Percentiles rank a stretch among this genome's conserved stretches.
phyloP scores from a whole-genome alignment of 2,113 vertebrate species.

The Jacana jacana region DNA sequence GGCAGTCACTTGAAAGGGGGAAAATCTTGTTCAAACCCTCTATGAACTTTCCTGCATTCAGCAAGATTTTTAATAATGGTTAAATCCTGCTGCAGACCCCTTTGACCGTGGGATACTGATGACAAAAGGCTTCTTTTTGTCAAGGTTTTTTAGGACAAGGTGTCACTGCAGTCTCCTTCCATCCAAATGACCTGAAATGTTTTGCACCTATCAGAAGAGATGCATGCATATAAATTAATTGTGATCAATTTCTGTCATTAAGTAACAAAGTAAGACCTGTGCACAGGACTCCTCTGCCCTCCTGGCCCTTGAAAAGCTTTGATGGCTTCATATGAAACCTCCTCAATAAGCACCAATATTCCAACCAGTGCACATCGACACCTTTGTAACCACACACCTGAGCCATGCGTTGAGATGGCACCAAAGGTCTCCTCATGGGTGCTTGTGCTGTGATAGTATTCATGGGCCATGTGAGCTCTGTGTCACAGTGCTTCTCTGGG shows the following conservation, averaged over 20 bases:
- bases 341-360: not conserved
- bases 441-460: not conserved
- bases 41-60: constrained; percentile 72
- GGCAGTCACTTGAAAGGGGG: constrained; percentile 90
- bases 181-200: not conserved
- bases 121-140: not conserved
- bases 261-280: not conserved
- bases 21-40: constrained; percentile 74
- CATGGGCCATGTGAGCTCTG: fast-evolving
- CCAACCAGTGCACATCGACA: not conserved
- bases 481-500: not conserved
- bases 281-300: not conserved
- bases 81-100: not conserved
- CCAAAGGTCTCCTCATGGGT: not conserved
- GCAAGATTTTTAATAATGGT: not conserved
- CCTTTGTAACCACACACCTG: not conserved
- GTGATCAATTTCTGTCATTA: not conserved
- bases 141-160: not conserved
- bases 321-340: not conserved
- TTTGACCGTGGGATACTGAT: not conserved
- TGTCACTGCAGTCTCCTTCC: not conserved
- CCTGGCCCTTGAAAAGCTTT: not conserved
- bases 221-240: not conserved
- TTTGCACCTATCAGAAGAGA: not conserved
- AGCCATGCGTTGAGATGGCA: not conserved